A percentile compares a stretch with the other conserved stretches of the same genome.
Conservation (phyloP, 2,888 invertebrate genomes). For the Hyposoter didymator region DNA sequence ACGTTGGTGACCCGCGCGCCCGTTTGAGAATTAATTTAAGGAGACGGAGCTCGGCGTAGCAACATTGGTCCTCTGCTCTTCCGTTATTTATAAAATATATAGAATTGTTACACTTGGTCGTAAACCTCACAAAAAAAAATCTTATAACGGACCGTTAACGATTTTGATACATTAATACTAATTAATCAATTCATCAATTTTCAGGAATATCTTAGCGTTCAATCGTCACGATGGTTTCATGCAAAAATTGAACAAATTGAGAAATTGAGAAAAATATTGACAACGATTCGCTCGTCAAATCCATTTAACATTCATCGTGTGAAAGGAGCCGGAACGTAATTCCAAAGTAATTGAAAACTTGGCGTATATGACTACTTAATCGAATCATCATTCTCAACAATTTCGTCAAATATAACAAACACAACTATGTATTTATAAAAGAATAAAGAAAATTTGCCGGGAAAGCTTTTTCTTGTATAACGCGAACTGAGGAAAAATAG, state of each 20-base stretch:
- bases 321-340: background rate
- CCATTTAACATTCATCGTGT: too few species aligned
- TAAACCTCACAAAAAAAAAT: background rate
- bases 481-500: background rate
- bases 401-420: background rate
- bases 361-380: too few species aligned
- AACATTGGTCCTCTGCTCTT: background rate
- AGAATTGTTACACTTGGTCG: background rate
- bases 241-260: too few species aligned
- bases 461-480: background rate
- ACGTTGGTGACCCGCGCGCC: background rate
- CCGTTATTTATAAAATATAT: background rate
- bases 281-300: too few species aligned
- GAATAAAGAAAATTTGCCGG: background rate
- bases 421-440: background rate
- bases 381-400: background rate
- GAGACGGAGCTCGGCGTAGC: background rate
- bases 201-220: background rate
- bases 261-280: too few species aligned
- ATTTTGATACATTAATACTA: background rate
- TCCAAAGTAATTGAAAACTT: background rate
- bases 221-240: background rate
- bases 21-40: conserved; percentile 34
- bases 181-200: too few species aligned
- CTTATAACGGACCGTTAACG: background rate